These are phyloP conservation scores for Emydoidea blandingii DNA, from an alignment of 2,797 vertebrate genomes.

Conservation along the genomic window DNA sequence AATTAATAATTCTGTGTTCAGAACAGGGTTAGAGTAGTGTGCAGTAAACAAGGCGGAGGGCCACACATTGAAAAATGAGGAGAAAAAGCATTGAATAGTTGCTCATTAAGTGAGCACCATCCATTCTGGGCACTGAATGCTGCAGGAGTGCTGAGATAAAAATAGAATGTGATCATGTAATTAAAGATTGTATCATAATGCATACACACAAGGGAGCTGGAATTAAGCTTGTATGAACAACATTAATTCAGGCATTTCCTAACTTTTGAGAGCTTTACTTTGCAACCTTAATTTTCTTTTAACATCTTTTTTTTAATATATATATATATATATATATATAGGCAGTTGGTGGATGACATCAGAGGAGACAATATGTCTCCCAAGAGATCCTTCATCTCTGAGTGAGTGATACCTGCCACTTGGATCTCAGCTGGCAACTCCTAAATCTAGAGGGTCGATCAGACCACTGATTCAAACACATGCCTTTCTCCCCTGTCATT, in stretches of 20 bases:
- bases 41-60: neutral
- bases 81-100: neutral
- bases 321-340: neutral
- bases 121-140: neutral
- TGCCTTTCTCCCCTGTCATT: neutral
- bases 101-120: neutral
- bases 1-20: neutral
- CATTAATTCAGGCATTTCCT: neutral
- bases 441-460: neutral
- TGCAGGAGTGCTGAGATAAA: neutral
- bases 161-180: neutral
- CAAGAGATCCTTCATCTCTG: neutral
- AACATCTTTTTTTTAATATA: slow-evolving; percentile 21
- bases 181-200: neutral
- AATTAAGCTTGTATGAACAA: neutral
- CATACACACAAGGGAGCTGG: neutral
- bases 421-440: neutral
- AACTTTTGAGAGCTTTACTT: neutral
- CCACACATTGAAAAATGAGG: neutral
- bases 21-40: neutral
- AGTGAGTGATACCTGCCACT: slow-evolving; percentile 21
- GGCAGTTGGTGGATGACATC: neutral
- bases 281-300: neutral
- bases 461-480: neutral
- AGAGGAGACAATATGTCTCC: neutral